phyloP scores from a whole-genome alignment of 2,888 invertebrate genomes.

The Epistrophe grossulariae region DNA sequence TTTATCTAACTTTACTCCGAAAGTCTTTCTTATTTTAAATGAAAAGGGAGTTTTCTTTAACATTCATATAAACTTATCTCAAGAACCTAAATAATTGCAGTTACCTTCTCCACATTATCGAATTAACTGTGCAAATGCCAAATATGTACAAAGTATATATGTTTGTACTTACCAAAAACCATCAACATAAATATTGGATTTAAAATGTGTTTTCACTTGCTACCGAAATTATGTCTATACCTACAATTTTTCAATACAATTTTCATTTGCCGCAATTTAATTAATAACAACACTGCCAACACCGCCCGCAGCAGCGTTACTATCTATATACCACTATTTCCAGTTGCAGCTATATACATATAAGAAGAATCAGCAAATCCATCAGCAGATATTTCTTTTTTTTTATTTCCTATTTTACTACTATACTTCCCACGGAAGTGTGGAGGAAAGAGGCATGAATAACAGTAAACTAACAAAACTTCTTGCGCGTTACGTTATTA shows the following conservation, averaged over 20 bases:
- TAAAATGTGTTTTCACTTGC: constrained; percentile 39
- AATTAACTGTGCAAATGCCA: constrained; percentile 46
- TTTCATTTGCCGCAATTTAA: constrained; percentile 64
- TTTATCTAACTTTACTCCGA: too few relatives aligned
- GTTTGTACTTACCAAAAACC: constrained; percentile 7
- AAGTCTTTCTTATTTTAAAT: too few relatives aligned
- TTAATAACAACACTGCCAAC: constrained; percentile 7
- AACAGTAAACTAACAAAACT: constrained; percentile 71
- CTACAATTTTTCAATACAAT: too few relatives aligned
- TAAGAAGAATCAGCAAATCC: constrained; percentile 23
- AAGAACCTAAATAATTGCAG: background rate
- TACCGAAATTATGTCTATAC: constrained; percentile 37
- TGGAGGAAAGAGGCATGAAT: constrained; percentile 36
- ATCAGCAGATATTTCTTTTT: constrained; percentile 40
- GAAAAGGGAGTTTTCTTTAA: background rate
- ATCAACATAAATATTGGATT: constrained; percentile 40
- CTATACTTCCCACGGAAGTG: constrained; percentile 73
- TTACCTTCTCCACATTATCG: background rate
- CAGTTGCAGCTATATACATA: background rate
- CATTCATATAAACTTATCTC: background rate
- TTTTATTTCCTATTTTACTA: constrained; percentile 28
- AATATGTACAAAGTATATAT: too few relatives aligned
- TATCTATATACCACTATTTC: too few relatives aligned
- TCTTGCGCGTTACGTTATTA: constrained; percentile 63
- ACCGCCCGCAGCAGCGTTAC: background rate